Evolutionary conservation across 2,888 invertebrate species (phyloP).

Genomic region (Nematopogon swammerdamellus): DNA sequence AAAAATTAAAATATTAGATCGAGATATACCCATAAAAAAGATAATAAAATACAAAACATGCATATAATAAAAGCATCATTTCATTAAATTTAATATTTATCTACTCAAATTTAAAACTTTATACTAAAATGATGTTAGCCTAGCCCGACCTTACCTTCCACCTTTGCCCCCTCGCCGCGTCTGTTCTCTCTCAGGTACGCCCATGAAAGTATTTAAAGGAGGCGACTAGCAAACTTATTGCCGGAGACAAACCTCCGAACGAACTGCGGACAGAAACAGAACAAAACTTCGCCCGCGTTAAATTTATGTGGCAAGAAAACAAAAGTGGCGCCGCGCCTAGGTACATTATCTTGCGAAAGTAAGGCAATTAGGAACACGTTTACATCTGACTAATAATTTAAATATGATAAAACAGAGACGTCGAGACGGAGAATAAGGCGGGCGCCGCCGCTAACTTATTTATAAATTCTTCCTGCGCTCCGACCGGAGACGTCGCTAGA

Average conservation of each 20-base stretch:
- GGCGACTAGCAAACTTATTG: background rate
- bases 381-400: conserved; percentile 55
- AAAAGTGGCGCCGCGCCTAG: conserved; percentile 54
- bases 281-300: conserved; percentile 37
- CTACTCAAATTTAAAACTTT: too few relatives aligned
- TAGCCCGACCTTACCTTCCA: too few relatives aligned
- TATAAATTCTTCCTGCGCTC: conserved; percentile 46
- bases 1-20: too few relatives aligned
- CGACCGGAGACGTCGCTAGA: background rate
- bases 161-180: too few relatives aligned
- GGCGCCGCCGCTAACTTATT: conserved; percentile 46
- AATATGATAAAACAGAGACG: conserved; percentile 55
- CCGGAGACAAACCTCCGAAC: background rate
- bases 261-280: conserved; percentile 39
- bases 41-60: too few relatives aligned
- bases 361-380: conserved; percentile 58
- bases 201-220: background rate
- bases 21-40: too few relatives aligned
- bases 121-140: too few relatives aligned
- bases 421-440: conserved; percentile 44
- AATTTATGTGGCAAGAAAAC: conserved; percentile 55
- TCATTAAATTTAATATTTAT: too few relatives aligned
- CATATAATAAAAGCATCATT: too few relatives aligned
- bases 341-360: conserved; percentile 59
- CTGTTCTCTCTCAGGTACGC: too few relatives aligned